phyloP scores from a whole-genome alignment of 2,113 vertebrate genomes.

The Picathartes gymnocephalus region DNA sequence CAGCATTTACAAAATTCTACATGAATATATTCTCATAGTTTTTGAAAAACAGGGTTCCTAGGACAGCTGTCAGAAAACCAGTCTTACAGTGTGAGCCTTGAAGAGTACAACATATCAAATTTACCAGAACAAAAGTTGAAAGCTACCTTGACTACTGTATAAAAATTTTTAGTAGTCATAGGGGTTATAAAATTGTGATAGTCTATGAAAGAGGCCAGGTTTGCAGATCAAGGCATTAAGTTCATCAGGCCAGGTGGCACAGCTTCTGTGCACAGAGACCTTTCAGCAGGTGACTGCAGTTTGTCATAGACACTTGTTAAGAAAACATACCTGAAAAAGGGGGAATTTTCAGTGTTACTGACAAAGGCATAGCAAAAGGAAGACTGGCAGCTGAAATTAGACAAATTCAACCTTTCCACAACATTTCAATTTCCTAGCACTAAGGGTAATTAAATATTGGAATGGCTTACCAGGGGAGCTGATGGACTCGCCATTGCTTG shows the following conservation, averaged over 20 bases:
- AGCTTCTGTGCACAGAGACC: neutral
- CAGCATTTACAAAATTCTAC: neutral
- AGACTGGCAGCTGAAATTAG: constrained; percentile 52
- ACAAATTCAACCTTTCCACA: constrained; percentile 42
- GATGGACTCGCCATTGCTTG: constrained; percentile 67
- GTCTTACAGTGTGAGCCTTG: constrained; percentile 51
- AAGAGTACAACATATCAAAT: neutral
- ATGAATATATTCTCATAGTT: neutral
- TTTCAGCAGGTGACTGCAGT: neutral
- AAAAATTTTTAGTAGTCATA: neutral
- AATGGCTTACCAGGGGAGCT: constrained; percentile 67
- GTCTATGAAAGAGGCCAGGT: neutral
- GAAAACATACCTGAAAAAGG: neutral
- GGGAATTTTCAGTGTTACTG: constrained; percentile 7
- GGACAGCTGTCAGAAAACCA: constrained; percentile 39
- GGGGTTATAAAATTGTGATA: neutral
- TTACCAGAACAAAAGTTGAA: neutral
- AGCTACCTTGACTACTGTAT: neutral
- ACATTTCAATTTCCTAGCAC: constrained; percentile 55
- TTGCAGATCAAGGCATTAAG: neutral
- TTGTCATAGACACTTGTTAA: neutral
- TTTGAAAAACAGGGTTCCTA: neutral
- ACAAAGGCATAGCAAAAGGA: constrained; percentile 54
- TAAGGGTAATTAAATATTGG: constrained; percentile 67
- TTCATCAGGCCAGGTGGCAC: neutral